Percentiles rank a stretch among this genome's conserved stretches.
phyloP scores from a whole-genome alignment of 2,888 invertebrate genomes.

The Lochmaea capreae region DNA sequence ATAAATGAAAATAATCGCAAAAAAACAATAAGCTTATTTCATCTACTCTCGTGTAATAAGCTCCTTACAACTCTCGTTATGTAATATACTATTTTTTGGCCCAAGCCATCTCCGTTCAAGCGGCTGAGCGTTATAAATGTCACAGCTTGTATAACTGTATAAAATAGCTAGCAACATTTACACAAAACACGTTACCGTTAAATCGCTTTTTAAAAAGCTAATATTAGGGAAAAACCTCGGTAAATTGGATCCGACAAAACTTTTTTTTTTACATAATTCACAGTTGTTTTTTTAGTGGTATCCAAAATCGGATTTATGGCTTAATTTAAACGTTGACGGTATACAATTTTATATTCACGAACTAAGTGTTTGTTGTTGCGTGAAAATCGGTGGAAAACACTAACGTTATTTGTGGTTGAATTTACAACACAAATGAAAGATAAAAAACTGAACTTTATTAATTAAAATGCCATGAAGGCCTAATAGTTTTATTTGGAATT shows the following conservation, averaged over 20 bases:
- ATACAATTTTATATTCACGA: slow-evolving; percentile 1
- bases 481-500: not conserved
- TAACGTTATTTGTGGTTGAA: slow-evolving; percentile 2
- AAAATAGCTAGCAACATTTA: slow-evolving; percentile 33
- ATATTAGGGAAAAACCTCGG: slow-evolving; percentile 24
- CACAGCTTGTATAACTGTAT: slow-evolving; percentile 25
- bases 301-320: slow-evolving; percentile 15
- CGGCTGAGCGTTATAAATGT: slow-evolving; percentile 20
- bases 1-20: too few relatives aligned
- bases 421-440: not conserved
- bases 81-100: too few relatives aligned
- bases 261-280: slow-evolving; percentile 17
- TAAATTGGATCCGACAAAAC: slow-evolving; percentile 25
- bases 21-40: too few relatives aligned
- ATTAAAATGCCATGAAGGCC: not conserved
- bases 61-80: not conserved
- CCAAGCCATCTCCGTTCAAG: slow-evolving; percentile 1
- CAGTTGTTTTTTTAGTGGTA: slow-evolving; percentile 11
- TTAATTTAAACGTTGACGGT: slow-evolving; percentile 12
- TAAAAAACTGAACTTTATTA: not conserved
- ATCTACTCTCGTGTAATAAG: too few relatives aligned
- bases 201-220: slow-evolving; percentile 32
- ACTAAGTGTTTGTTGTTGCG: slow-evolving; percentile 6
- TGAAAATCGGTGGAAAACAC: not conserved
- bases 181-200: slow-evolving; percentile 28